Evolutionary conservation across 2,888 invertebrate genomes (phyloP), one percentile per base, ranked within the genome.

Genomic region (Hypomecis punctinalis): DNA sequence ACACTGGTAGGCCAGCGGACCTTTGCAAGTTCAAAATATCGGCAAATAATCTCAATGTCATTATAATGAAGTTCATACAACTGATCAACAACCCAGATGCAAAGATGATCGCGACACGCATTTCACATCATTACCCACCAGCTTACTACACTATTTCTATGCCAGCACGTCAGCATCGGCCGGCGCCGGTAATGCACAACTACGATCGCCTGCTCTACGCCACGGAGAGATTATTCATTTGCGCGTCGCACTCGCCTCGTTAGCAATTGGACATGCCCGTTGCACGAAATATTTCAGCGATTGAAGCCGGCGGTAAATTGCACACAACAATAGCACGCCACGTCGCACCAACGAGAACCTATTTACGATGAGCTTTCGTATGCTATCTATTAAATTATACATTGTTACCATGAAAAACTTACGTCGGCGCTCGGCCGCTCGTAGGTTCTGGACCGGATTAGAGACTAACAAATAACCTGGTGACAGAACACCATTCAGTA

Each of bases 281-380:
- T 89, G 90, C 90, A 90, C 92, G 86, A 93, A 93, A 93, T 93
- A 93, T 93, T 93, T 93, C 89, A 93, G 90, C 91, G 89, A 92
- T 93, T 91, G 93, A 91, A 85, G 85, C 88, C 90, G 69, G 88
- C 89, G 90, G 90, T 92, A 92, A 93, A 92, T 92, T 92, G 92
- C 88, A 71, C 76, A 74, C 90, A 87, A 93, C 92, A 93, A 93
- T 92, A 87, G 87, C 82, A 82, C 74, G 82, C 82, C 65, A 57
- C 53, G 83, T 83, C 81, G 74, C 79, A 76, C 77, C 80, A 79
- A 80, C 83, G 72, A 81, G 80, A 79, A 76, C 85, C 86, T 88
- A 88, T 90, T 89, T 88, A 90, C 88, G 79, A 81, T 85, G 80
- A 81, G 83, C 86, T 89, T 90, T 86, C 87, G 87, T 90, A 87